These are phyloP conservation scores for Philopotamus ludificatus DNA, from an alignment of 1,140 invertebrate species.

Conservation along the genomic window DNA sequence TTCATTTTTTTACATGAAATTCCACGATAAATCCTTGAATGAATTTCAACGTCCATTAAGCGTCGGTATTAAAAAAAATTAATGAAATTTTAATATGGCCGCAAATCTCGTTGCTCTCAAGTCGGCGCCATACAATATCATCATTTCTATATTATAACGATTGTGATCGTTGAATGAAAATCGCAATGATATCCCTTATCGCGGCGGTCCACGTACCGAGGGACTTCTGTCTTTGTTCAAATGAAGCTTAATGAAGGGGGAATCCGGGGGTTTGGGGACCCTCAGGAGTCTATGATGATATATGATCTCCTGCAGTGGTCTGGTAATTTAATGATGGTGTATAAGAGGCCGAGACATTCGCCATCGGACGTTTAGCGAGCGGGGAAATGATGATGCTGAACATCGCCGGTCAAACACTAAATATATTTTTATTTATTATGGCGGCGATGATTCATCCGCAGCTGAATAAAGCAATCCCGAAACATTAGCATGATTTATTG, in stretches of 20 bases:
- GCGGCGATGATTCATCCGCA: not conserved
- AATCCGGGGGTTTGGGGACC: not conserved
- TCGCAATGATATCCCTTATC: not conserved
- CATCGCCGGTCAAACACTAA: not conserved
- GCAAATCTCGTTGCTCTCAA: no score
- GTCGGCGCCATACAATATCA: no score
- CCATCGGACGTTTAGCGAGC: not conserved
- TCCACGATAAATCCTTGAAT: not conserved
- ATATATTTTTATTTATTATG: not conserved
- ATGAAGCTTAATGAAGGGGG: slow-evolving; percentile 26
- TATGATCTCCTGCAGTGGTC: slow-evolving; percentile 6
- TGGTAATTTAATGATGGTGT: slow-evolving; percentile 29
- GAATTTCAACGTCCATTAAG: not conserved
- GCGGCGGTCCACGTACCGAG: not conserved
- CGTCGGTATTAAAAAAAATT: not conserved
- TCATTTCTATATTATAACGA: no score
- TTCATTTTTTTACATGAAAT: not conserved
- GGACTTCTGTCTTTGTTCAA: slow-evolving; percentile 9
- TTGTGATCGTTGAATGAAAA: not conserved
- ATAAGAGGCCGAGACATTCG: slow-evolving; percentile 14
- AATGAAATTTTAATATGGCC: not conserved
- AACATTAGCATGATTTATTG: no score
- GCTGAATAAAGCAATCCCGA: no score
- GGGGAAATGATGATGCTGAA: slow-evolving; percentile 17
- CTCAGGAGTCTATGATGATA: slow-evolving; percentile 22